Percentiles rank a stretch among this genome's conserved stretches.
Evolutionary conservation across 2,113 vertebrate genomes (phyloP).

Genomic region (Marmota flaviventris): DNA sequence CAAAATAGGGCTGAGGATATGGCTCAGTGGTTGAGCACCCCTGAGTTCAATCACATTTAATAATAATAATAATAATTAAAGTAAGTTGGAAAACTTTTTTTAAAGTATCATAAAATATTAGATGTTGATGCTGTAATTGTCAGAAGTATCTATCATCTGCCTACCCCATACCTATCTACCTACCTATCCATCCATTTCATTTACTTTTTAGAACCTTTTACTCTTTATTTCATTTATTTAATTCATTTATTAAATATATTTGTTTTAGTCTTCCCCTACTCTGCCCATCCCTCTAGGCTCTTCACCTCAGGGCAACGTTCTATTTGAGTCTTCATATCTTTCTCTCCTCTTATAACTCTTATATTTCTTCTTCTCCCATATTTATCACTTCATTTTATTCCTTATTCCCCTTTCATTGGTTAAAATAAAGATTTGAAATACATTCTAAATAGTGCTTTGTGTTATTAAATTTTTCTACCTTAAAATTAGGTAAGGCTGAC

Average conservation of each 20-base stretch:
- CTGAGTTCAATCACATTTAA: too few species aligned
- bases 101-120: neutral
- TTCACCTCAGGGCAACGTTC: neutral
- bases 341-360: neutral
- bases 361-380: neutral
- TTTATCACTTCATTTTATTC: neutral
- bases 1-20: too few species aligned
- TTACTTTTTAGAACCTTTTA: neutral
- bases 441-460: neutral
- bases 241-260: too few species aligned
- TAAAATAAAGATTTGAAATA: neutral
- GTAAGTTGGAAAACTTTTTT: neutral
- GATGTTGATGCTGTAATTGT: neutral
- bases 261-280: neutral
- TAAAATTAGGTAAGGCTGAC: neutral
- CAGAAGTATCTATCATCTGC: neutral
- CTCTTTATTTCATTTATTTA: neutral
- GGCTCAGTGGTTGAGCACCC: too few species aligned
- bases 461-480: neutral
- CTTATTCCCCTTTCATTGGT: neutral
- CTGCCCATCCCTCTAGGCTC: neutral
- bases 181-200: neutral
- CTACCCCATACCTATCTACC: neutral
- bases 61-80: too few species aligned
- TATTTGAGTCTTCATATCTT: neutral